Evolutionary conservation across 1,140 invertebrate species (phyloP).

Genomic region (Thaumatotibia leucotreta): DNA sequence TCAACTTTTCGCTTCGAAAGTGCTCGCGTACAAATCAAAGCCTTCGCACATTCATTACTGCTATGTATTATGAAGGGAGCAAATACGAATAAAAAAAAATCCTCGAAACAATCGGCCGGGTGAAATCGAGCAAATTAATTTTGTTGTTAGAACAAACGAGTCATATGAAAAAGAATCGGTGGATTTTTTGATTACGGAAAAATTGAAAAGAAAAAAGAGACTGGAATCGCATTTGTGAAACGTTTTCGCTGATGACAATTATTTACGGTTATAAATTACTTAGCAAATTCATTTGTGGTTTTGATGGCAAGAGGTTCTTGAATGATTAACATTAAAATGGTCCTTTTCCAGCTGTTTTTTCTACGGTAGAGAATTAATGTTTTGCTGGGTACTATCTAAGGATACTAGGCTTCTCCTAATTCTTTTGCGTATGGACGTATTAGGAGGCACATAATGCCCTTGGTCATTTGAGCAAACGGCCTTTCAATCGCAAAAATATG

Average conservation of each 20-base stretch:
- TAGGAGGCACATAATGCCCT: no score
- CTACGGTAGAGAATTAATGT: no score
- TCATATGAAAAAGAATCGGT: background rate
- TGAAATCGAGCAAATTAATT: slow-evolving; percentile 10
- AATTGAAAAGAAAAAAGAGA: background rate
- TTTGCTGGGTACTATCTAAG: no score
- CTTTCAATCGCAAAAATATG: no score
- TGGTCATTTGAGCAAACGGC: no score
- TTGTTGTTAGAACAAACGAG: slow-evolving; percentile 7
- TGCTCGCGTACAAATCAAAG: slow-evolving; percentile 3
- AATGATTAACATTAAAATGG: no score
- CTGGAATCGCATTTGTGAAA: background rate
- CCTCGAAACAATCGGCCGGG: background rate
- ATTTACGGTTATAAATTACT: background rate
- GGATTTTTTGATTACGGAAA: slow-evolving; percentile 1
- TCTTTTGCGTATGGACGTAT: no score
- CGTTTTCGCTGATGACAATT: background rate
- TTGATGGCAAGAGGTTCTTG: background rate
- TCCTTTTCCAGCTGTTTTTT: no score
- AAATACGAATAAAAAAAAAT: background rate
- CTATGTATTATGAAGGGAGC: background rate
- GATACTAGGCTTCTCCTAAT: no score
- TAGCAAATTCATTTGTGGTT: background rate
- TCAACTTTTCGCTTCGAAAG: background rate
- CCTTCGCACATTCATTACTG: slow-evolving; percentile 1